Percentiles rank a stretch among this genome's conserved stretches.
These are phyloP conservation scores for Turritopsis rubra DNA, from an alignment of 30 jellyfish, hydroid and myxozoan species.

Conservation along the genomic window DNA sequence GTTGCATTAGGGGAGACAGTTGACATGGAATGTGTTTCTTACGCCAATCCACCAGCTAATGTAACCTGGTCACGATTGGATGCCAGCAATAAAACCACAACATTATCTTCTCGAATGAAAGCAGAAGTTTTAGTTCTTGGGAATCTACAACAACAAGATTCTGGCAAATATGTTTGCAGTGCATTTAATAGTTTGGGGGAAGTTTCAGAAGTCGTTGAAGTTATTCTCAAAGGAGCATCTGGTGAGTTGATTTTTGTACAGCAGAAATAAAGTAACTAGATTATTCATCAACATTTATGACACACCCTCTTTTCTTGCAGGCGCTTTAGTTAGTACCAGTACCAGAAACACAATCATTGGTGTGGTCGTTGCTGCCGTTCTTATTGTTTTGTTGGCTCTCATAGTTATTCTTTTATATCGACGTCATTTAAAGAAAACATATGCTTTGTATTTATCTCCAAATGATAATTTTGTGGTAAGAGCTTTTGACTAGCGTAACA, in stretches of 20 bases:
- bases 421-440: constrained; percentile 54
- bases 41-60: constrained; percentile 28
- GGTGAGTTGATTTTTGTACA: neutral
- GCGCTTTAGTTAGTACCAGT: neutral
- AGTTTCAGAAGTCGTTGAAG: constrained; percentile 10
- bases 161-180: constrained; percentile 17
- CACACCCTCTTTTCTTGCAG: neutral
- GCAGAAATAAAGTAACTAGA: neutral
- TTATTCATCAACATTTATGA: neutral
- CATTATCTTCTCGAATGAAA: neutral
- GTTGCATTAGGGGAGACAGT: neutral
- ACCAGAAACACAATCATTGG: constrained; percentile 31
- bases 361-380: constrained; percentile 36
- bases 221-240: constrained; percentile 25
- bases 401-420: constrained; percentile 43
- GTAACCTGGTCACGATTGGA: constrained; percentile 18
- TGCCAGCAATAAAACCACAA: constrained; percentile 7
- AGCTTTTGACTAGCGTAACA: neutral
- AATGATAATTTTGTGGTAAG: constrained; percentile 59
- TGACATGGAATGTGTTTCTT: neutral
- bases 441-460: constrained; percentile 81
- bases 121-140: neutral
- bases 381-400: constrained; percentile 31
- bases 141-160: neutral
- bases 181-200: constrained; percentile 11